Conservation (phyloP, 2,888 invertebrate species). For the Rugalucina vietnamica region DNA sequence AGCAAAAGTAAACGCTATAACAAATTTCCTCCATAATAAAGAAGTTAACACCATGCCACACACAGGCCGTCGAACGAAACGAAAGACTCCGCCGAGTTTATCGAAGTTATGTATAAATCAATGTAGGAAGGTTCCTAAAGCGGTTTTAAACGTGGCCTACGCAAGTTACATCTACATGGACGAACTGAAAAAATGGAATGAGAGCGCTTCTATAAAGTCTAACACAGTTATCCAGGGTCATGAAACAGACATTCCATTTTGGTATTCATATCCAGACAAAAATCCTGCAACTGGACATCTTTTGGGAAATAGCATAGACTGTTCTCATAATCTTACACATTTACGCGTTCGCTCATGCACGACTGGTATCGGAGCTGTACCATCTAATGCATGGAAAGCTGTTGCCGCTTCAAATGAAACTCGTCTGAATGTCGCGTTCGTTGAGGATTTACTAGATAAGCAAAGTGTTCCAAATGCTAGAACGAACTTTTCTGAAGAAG, state of each 20-base stretch:
- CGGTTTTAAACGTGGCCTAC: slow-evolving; percentile 12
- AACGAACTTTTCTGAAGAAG: slow-evolving; percentile 34
- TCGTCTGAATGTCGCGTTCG: slow-evolving; percentile 11
- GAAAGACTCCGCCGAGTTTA: not conserved
- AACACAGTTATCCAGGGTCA: not conserved
- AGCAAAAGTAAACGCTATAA: not conserved
- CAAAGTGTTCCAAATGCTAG: slow-evolving; percentile 44
- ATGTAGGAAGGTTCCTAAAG: slow-evolving; percentile 13
- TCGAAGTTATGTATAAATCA: not conserved
- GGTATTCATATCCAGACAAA: slow-evolving; percentile 21
- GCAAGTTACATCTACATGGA: not conserved
- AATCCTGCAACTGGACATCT: not conserved
- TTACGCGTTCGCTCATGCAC: slow-evolving; percentile 22
- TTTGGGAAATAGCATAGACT: slow-evolving; percentile 15
- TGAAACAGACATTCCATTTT: slow-evolving; percentile 3
- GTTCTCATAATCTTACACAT: slow-evolving; percentile 27
- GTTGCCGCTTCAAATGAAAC: slow-evolving; percentile 19
- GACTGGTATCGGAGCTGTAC: not conserved
- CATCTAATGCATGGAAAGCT: slow-evolving; percentile 5
- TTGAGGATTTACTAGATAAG: slow-evolving; percentile 41
- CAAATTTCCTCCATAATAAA: not conserved
- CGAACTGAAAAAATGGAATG: not conserved
- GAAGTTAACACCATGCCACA: not conserved
- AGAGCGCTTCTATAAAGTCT: not conserved
- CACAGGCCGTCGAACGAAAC: not conserved